phyloP scores from a whole-genome alignment of 1,140 invertebrate species.

The Rhyacophila brunnea region DNA sequence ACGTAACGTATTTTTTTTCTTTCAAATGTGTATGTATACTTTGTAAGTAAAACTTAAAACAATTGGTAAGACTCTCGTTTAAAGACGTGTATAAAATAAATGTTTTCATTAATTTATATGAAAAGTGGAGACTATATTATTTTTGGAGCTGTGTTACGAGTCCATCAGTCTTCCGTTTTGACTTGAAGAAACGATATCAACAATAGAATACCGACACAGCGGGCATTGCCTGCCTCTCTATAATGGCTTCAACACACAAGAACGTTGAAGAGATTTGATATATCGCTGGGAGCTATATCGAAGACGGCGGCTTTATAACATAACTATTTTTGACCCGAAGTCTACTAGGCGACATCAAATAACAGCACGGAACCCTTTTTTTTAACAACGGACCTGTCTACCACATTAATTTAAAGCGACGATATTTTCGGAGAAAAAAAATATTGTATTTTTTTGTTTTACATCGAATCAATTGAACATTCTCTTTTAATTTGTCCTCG shows the following conservation, averaged over 20 bases:
- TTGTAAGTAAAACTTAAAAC: no score
- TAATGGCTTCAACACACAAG: conserved; percentile 24
- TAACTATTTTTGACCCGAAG: background rate
- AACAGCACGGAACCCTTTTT: conserved; percentile 11
- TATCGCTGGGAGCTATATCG: conserved; percentile 32
- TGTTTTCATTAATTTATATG: background rate
- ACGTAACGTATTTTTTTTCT: no score
- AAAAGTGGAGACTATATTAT: no score
- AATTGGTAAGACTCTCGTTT: no score
- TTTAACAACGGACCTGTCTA: background rate
- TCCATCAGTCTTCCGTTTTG: background rate
- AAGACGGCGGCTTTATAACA: conserved; percentile 8
- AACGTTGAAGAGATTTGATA: conserved; percentile 24
- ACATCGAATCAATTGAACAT: no score
- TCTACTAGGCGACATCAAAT: conserved; percentile 17
- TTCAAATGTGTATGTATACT: no score
- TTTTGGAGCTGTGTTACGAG: background rate
- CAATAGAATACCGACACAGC: conserved; percentile 32
- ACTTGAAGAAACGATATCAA: conserved; percentile 18
- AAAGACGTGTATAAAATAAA: background rate
- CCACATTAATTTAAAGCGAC: no score
- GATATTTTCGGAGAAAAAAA: no score
- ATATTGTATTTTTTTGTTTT: no score
- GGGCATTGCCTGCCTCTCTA: conserved; percentile 20
- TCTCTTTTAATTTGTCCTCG: no score